Conservation (phyloP, 2,797 vertebrate genomes). For the Sebastes taczanowskii region DNA sequence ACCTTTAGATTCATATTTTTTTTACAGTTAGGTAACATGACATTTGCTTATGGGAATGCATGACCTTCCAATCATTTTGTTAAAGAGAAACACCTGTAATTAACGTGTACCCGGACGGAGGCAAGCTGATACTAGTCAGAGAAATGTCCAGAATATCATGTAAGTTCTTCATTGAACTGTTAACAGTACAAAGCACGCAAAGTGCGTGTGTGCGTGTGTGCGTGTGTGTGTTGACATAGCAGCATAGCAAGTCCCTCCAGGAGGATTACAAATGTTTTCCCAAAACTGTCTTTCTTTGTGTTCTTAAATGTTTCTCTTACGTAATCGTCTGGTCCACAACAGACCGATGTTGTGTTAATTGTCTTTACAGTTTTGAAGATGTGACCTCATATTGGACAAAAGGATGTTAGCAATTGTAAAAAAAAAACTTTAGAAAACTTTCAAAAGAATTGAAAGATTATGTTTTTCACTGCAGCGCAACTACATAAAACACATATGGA, state of each 20-base stretch:
- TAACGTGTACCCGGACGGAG: not conserved
- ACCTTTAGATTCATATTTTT: not conserved
- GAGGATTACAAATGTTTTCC: not conserved
- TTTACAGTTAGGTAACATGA: not conserved
- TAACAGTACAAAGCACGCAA: not conserved
- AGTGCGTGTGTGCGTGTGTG: not conserved
- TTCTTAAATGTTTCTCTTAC: not conserved
- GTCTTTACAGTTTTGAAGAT: not conserved
- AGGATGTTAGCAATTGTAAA: no score
- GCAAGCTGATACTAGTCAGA: constrained; percentile 11
- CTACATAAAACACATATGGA: not conserved
- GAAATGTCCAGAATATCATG: not conserved
- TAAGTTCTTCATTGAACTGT: not conserved
- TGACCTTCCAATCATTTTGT: not conserved
- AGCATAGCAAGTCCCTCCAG: not conserved
- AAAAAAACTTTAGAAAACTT: no score
- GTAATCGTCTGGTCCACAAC: not conserved
- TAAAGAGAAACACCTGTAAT: not conserved
- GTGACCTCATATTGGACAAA: no score
- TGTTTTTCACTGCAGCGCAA: not conserved
- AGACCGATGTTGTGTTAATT: not conserved
- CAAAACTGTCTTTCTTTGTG: not conserved
- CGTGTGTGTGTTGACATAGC: not conserved
- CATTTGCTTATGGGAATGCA: constrained; percentile 1
- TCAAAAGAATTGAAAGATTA: not conserved